Evolutionary conservation across 1,140 invertebrate species (phyloP).

Genomic region (Drosophila rufa): DNA sequence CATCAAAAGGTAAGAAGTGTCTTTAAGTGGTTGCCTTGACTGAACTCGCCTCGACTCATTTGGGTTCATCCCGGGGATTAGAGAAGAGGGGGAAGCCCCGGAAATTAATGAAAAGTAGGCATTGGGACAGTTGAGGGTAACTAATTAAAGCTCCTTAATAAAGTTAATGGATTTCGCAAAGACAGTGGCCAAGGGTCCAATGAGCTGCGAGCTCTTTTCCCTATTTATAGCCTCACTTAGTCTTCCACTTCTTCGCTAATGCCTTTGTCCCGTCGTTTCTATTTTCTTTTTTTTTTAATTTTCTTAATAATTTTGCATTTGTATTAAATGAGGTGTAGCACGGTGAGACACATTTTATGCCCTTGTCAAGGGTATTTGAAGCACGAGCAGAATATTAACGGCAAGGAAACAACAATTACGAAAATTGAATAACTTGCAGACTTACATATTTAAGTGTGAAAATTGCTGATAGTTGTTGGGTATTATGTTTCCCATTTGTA

Average conservation of each 20-base stretch:
- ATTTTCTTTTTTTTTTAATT: conserved; percentile 2
- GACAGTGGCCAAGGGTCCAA: conserved; percentile 34
- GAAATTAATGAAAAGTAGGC: conserved; percentile 80
- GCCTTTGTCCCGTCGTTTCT: conserved; percentile 1
- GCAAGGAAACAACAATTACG: not conserved
- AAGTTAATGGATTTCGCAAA: conserved; percentile 70
- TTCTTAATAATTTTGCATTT: conserved; percentile 32
- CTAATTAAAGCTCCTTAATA: conserved; percentile 79
- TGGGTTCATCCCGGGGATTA: conserved; percentile 46
- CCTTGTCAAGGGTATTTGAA: conserved; percentile 22
- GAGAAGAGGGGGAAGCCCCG: conserved; percentile 51
- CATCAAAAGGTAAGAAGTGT: conserved; percentile 76
- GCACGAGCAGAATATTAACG: not conserved
- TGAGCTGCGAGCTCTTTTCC: conserved; percentile 61
- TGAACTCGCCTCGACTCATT: conserved; percentile 8
- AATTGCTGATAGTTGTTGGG: not conserved
- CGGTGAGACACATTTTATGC: not conserved
- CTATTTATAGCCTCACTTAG: conserved; percentile 46
- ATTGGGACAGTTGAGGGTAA: conserved; percentile 54
- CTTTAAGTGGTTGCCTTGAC: conserved; percentile 47
- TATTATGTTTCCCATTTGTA: not conserved
- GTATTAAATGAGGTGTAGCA: conserved; percentile 27
- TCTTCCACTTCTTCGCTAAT: conserved; percentile 28
- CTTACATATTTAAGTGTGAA: not conserved
- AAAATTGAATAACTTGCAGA: not conserved